phyloP scores from a whole-genome alignment of 2,797 vertebrate species.

The Tokudaia tokunoshimensis region DNA sequence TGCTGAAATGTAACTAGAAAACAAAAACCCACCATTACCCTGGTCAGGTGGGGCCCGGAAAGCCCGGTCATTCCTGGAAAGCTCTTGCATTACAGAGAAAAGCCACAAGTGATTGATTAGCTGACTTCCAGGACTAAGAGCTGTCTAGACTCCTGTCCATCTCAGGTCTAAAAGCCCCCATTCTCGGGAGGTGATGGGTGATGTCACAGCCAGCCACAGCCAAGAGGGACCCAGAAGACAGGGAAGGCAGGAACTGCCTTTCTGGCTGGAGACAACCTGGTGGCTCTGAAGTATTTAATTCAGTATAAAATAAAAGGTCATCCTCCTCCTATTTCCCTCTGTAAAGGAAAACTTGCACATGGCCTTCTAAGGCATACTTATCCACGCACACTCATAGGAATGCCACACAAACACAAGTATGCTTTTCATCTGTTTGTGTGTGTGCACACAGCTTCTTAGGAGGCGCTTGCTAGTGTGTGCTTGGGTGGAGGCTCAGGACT shows the following conservation, averaged over 20 bases:
- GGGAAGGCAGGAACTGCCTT: neutral
- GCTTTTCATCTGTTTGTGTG: neutral
- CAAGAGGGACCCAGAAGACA: neutral
- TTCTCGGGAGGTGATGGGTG: neutral
- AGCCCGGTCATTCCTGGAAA: slow-evolving; percentile 60
- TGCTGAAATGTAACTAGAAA: neutral
- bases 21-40: neutral
- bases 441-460: too few relatives aligned
- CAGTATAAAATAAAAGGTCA: neutral
- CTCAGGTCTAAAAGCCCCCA: slow-evolving; percentile 15
- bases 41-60: accelerated
- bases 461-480: neutral
- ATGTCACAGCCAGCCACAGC: neutral
- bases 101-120: slow-evolving; percentile 58
- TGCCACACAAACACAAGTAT: neutral
- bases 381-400: too few relatives aligned
- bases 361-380: neutral
- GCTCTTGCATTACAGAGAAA: slow-evolving; percentile 1
- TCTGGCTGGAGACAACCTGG: neutral
- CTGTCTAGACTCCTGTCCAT: slow-evolving; percentile 26
- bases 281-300: neutral
- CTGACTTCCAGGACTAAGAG: neutral
- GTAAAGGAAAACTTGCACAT: neutral
- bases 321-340: neutral
- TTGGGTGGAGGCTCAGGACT: neutral